Percentiles rank a stretch among this genome's conserved stretches.
phyloP scores from a whole-genome alignment of 2,888 invertebrate species.

The Nineta flava region DNA sequence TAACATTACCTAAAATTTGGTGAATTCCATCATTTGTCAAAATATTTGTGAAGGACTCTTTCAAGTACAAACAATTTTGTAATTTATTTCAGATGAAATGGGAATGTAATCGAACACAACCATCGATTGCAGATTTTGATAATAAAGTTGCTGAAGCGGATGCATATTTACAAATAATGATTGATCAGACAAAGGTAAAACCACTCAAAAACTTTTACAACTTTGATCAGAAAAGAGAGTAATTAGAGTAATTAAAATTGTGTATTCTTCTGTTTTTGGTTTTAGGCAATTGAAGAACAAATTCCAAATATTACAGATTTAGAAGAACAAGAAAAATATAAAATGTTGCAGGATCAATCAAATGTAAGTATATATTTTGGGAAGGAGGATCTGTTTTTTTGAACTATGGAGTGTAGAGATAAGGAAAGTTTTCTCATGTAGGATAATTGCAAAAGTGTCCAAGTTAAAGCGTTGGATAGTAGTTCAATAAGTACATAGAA shows the following conservation, averaged over 20 bases:
- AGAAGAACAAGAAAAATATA: slow-evolving; percentile 50
- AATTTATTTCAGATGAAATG: slow-evolving; percentile 30
- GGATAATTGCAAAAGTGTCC: too few relatives aligned
- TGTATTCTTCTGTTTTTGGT: background rate
- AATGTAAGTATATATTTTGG: slow-evolving; percentile 61
- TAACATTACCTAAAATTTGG: too few relatives aligned
- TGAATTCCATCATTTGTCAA: too few relatives aligned
- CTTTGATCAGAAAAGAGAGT: background rate
- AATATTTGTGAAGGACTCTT: too few relatives aligned
- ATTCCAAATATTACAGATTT: slow-evolving; percentile 43
- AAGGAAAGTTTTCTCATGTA: too few relatives aligned
- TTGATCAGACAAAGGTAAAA: slow-evolving; percentile 72
- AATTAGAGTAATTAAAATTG: background rate
- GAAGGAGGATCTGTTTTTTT: too few relatives aligned
- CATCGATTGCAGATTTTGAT: slow-evolving; percentile 58
- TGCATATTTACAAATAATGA: slow-evolving; percentile 88
- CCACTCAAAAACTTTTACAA: slow-evolving; percentile 12
- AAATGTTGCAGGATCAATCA: slow-evolving; percentile 54
- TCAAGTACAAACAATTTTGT: too few relatives aligned
- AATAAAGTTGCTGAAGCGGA: slow-evolving; percentile 88
- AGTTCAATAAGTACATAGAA: too few relatives aligned
- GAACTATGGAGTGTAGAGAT: too few relatives aligned
- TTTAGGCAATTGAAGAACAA: slow-evolving; percentile 50
- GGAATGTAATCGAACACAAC: slow-evolving; percentile 38
- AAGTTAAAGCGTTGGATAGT: too few relatives aligned